Evolutionary conservation across 2,888 invertebrate species (phyloP).

Genomic region (Chouioia cunea): DNA sequence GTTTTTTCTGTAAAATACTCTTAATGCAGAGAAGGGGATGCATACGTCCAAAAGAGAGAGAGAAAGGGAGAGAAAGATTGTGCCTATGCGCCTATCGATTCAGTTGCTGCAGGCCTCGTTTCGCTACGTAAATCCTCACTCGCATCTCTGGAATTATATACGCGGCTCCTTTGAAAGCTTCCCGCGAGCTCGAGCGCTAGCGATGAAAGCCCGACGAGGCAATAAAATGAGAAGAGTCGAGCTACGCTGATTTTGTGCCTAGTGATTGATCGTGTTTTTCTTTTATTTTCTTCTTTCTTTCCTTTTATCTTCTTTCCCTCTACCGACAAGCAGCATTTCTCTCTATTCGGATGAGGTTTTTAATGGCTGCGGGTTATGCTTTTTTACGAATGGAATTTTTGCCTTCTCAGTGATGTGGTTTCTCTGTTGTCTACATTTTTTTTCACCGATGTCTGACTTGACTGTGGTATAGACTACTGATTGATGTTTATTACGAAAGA

Average conservation of each 20-base stretch:
- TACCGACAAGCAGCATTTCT: not conserved
- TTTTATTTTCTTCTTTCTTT: not conserved
- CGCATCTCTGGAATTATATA: not conserved
- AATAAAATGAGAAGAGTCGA: conserved; percentile 3
- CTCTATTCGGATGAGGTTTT: no score
- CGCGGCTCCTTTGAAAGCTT: conserved; percentile 31
- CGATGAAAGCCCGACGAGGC: not conserved
- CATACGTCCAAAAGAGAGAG: conserved; percentile 14
- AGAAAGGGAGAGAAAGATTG: conserved; percentile 42
- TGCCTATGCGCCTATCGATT: conserved; percentile 66
- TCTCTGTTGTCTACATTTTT: no score
- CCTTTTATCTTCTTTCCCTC: not conserved
- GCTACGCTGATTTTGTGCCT: conserved; percentile 4
- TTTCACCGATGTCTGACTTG: no score
- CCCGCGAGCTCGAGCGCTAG: not conserved
- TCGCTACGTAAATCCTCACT: conserved; percentile 44
- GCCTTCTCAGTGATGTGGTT: no score
- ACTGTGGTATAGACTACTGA: no score
- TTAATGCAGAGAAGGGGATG: conserved; percentile 17
- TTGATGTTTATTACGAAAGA: conserved; percentile 3
- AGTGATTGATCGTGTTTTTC: conserved; percentile 9
- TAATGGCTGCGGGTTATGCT: no score
- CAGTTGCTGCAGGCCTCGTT: conserved; percentile 63
- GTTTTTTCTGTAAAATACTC: conserved; percentile 40
- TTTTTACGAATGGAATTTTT: no score